Conservation (phyloP, 2,113 vertebrate species). For the Chlamydotis undulata region DNA sequence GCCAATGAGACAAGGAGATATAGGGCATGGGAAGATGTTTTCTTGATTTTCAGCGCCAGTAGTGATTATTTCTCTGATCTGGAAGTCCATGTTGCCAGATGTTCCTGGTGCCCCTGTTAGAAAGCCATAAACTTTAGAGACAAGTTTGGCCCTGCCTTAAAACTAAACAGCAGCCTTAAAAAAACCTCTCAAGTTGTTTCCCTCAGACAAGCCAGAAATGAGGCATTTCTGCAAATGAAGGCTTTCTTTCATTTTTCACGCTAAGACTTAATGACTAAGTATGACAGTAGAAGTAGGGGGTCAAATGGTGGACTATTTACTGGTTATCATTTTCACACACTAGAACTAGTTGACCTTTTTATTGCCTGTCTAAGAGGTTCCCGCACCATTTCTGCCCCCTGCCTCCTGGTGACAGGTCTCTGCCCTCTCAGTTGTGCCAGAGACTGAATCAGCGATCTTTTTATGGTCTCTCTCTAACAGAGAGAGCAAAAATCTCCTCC, state of each 20-base stretch:
- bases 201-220: neutral
- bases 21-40: neutral
- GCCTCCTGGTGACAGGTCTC: neutral
- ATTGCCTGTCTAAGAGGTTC: neutral
- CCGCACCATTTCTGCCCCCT: neutral
- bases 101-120: neutral
- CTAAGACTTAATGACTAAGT: neutral
- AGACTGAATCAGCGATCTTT: neutral
- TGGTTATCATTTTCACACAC: neutral
- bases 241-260: neutral
- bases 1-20: fast-evolving
- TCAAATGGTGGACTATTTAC: neutral
- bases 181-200: neutral
- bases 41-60: neutral
- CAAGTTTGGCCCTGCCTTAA: neutral
- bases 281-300: neutral
- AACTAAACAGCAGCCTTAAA: neutral
- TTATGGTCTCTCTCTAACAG: neutral
- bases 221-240: neutral
- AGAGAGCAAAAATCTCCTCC: neutral
- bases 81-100: neutral
- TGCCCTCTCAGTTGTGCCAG: neutral
- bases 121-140: neutral
- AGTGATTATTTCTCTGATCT: neutral
- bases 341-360: neutral